These are phyloP conservation scores for Anastrepha obliqua DNA, from an alignment of 1,140 invertebrate genomes.

Conservation along the genomic window DNA sequence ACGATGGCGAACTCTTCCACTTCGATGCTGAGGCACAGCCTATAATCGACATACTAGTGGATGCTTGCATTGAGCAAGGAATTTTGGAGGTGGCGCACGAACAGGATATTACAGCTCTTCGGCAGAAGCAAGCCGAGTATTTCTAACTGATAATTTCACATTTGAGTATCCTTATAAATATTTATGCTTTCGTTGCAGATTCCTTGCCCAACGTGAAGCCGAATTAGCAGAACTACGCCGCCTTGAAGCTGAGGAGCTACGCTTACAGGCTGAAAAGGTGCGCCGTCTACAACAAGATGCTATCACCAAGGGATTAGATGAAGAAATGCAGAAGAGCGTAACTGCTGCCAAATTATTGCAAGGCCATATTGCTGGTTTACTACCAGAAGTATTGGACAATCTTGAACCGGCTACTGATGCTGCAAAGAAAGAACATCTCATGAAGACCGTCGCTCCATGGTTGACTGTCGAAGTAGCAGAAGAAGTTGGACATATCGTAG, in stretches of 20 bases:
- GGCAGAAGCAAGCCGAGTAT: constrained; percentile 83
- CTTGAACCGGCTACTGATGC: constrained; percentile 75
- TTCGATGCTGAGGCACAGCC: constrained; percentile 92
- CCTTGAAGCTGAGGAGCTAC: constrained; percentile 83
- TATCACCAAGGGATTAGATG: constrained; percentile 69
- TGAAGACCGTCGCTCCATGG: constrained; percentile 92
- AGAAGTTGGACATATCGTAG: constrained; percentile 86
- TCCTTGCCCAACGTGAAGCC: constrained; percentile 84
- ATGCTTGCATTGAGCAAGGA: constrained; percentile 90
- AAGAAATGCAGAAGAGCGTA: constrained; percentile 81
- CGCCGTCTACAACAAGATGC: constrained; percentile 68
- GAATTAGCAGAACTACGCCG: constrained; percentile 86
- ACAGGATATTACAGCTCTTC: constrained; percentile 83
- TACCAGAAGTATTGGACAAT: constrained; percentile 88
- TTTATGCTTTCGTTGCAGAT: constrained; percentile 70
- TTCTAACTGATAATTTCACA: not conserved
- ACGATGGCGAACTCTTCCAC: constrained; percentile 91
- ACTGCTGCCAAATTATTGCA: constrained; percentile 88
- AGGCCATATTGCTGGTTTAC: constrained; percentile 88
- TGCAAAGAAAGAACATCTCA: constrained; percentile 77
- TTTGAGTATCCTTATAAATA: not conserved
- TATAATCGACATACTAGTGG: constrained; percentile 89
- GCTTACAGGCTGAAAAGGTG: constrained; percentile 79
- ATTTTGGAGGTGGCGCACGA: constrained; percentile 88
- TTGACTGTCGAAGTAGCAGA: constrained; percentile 86